Conservation (phyloP, 1,140 invertebrate species). For the Zaprionus africanus region DNA sequence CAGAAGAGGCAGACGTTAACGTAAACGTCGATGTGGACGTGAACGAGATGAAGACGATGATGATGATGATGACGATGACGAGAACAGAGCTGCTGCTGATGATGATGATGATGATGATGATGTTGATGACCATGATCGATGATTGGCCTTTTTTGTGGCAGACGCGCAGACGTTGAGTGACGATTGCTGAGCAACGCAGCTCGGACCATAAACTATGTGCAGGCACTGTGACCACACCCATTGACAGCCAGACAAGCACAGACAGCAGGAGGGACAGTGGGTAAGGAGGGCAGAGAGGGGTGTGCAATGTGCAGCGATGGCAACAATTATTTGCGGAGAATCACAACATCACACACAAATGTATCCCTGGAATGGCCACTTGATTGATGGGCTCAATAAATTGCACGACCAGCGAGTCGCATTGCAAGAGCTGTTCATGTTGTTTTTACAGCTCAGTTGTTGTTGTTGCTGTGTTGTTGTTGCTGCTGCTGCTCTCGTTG, state of each 20-base stretch:
- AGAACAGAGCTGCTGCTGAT: conserved; percentile 67
- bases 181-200: conserved; percentile 59
- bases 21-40: conserved; percentile 6
- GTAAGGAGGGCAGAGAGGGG: not conserved
- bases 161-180: conserved; percentile 67
- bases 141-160: conserved; percentile 79
- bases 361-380: conserved; percentile 66
- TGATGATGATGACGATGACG: conserved; percentile 69
- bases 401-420: conserved; percentile 60
- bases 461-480: conserved; percentile 5
- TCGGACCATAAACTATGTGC: conserved; percentile 44
- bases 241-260: conserved; percentile 48
- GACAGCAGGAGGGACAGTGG: conserved; percentile 28
- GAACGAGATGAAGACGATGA: conserved; percentile 24
- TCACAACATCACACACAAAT: conserved; percentile 58
- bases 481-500: conserved; percentile 30
- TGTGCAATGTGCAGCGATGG: conserved; percentile 66
- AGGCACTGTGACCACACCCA: conserved; percentile 72
- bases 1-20: conserved; percentile 1
- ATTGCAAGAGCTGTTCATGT: conserved; percentile 43
- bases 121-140: conserved; percentile 82
- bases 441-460: conserved; percentile 22
- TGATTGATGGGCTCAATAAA: conserved; percentile 82
- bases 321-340: conserved; percentile 74
- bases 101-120: conserved; percentile 40